phyloP scores from a whole-genome alignment of 2,113 vertebrate genomes.

The Pelecanoides urinatrix region DNA sequence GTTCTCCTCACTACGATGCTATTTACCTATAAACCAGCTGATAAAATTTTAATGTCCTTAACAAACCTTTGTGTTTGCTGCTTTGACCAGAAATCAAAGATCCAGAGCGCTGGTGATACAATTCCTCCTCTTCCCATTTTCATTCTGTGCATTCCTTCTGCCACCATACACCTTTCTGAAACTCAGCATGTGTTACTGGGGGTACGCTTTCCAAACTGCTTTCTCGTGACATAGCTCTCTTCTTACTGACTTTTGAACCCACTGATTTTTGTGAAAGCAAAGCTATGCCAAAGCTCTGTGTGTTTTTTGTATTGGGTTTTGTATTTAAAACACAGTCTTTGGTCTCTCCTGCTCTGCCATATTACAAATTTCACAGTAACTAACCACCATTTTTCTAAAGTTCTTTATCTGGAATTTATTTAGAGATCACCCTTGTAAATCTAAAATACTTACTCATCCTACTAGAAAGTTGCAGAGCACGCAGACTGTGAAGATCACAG shows the following conservation, averaged over 20 bases:
- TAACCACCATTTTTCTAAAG: background rate
- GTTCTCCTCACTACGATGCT: background rate
- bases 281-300: background rate
- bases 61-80: background rate
- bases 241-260: background rate
- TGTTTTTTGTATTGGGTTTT: background rate
- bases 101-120: background rate
- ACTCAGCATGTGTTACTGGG: background rate
- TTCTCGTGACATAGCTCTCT: background rate
- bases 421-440: background rate
- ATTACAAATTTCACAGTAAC: background rate
- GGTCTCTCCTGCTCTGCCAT: background rate
- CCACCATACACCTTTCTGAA: background rate
- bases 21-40: constrained; percentile 35
- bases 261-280: background rate
- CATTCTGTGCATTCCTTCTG: background rate
- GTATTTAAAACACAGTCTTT: background rate
- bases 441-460: background rate
- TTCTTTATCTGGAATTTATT: background rate
- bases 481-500: background rate
- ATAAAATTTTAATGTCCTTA: background rate
- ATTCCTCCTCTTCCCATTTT: background rate
- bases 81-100: background rate
- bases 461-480: background rate
- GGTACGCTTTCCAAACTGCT: background rate